phyloP scores from a whole-genome alignment of 2,888 invertebrate species.

The Spodoptera exigua region DNA sequence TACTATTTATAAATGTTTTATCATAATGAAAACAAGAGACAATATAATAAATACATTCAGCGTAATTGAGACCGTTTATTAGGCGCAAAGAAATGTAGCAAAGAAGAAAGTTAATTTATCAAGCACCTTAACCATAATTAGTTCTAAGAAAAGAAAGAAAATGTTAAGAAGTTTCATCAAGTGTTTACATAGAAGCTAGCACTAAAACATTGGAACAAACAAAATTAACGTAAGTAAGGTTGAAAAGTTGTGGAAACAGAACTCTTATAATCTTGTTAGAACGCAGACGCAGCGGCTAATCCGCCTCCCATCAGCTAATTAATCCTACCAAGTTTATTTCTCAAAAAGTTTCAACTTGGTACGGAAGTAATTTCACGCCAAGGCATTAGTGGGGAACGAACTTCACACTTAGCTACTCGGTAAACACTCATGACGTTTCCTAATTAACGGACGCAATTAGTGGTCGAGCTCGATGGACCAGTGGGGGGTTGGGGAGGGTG shows the following conservation, averaged over 20 bases:
- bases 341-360: conserved; percentile 86
- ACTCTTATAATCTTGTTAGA: conserved; percentile 88
- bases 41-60: conserved; percentile 38
- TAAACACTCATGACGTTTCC: conserved; percentile 90
- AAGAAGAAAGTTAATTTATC: conserved; percentile 33
- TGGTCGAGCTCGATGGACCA: conserved; percentile 84
- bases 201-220: conserved; percentile 75
- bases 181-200: conserved; percentile 57
- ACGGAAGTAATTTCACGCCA: conserved; percentile 87
- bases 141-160: conserved; percentile 35
- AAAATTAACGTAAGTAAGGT: conserved; percentile 85
- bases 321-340: conserved; percentile 87
- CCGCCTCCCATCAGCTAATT: conserved; percentile 88
- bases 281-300: conserved; percentile 84
- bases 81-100: conserved; percentile 22
- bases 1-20: conserved; percentile 53
- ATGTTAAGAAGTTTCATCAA: conserved; percentile 49
- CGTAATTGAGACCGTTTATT: conserved; percentile 39
- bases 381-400: conserved; percentile 83
- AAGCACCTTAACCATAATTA: conserved; percentile 49
- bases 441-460: conserved; percentile 90
- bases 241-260: conserved; percentile 84
- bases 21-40: conserved; percentile 45
- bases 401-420: conserved; percentile 88
- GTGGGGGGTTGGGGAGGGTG: conserved; percentile 71